Percentiles rank a stretch among this genome's conserved stretches.
These are phyloP conservation scores for Uria aalge DNA, from an alignment of 2,113 vertebrate species.

Conservation along the genomic window DNA sequence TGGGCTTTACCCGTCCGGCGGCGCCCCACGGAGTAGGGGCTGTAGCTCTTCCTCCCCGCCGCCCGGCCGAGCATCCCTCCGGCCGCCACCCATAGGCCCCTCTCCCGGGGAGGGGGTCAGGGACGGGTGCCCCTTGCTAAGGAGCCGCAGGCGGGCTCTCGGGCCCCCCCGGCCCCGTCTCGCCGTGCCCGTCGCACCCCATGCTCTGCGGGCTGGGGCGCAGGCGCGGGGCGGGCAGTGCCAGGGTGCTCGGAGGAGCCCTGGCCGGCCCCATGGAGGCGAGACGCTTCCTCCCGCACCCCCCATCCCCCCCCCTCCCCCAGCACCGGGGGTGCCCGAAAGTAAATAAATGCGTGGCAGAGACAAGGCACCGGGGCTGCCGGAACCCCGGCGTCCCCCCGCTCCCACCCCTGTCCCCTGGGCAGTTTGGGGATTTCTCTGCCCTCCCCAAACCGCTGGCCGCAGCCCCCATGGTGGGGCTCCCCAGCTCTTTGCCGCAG, in stretches of 20 bases:
- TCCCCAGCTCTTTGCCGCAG: neutral
- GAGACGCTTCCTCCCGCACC: neutral
- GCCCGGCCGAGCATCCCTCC: constrained; percentile 46
- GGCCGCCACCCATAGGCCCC: neutral
- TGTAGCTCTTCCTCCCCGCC: constrained; percentile 75
- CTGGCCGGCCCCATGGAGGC: neutral
- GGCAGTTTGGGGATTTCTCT: neutral
- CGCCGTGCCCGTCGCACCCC: neutral
- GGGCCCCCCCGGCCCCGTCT: neutral
- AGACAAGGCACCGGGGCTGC: accelerated
- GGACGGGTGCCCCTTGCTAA: neutral
- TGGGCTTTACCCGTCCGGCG: constrained; percentile 62
- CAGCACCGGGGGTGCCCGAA: neutral
- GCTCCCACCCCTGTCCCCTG: neutral
- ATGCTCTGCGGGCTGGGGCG: neutral
- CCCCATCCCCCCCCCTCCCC: neutral
- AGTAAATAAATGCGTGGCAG: neutral
- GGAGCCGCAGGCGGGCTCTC: neutral
- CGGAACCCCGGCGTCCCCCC: accelerated
- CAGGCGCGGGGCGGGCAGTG: constrained; percentile 26
- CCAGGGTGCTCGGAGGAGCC: neutral
- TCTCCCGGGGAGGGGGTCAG: neutral
- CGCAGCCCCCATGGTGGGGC: accelerated
- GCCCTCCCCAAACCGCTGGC: neutral
- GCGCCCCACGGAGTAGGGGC: constrained; percentile 73